These are phyloP conservation scores for Andricus curvator DNA, from an alignment of 2,888 invertebrate species.

Conservation along the genomic window DNA sequence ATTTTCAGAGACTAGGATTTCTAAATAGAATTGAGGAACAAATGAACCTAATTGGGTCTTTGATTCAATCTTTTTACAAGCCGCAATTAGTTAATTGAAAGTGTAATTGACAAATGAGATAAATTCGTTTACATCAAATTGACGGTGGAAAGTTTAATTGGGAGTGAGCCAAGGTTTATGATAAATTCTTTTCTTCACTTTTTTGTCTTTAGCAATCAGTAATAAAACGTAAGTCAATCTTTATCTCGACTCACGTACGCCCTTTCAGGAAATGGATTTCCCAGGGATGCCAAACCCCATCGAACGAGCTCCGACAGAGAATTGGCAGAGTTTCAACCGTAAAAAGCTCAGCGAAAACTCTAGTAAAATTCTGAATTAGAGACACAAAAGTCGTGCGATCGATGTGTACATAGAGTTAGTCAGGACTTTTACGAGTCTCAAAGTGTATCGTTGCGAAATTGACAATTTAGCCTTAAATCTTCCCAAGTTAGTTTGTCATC, in stretches of 20 bases:
- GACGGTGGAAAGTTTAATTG: background rate
- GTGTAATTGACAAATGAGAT: background rate
- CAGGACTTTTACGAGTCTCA: background rate
- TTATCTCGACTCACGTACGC: conserved; percentile 32
- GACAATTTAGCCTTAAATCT: background rate
- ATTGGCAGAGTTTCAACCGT: conserved; percentile 36
- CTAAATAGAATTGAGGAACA: no score
- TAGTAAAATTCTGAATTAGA: background rate
- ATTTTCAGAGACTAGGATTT: no score
- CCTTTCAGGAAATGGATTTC: conserved; percentile 33
- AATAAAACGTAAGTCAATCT: conserved; percentile 33
- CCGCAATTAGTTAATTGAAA: no score
- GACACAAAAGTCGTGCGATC: conserved; percentile 9
- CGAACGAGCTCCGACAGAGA: conserved; percentile 27
- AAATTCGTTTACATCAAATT: background rate
- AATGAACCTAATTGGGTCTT: no score
- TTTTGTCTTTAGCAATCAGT: conserved; percentile 13
- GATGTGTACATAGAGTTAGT: conserved; percentile 10
- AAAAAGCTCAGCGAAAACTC: conserved; percentile 13
- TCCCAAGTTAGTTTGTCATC: background rate
- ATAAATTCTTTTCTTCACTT: background rate
- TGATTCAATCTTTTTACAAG: no score
- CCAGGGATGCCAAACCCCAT: conserved; percentile 20
- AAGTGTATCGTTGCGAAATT: background rate
- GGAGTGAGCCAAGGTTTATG: background rate